Evolutionary conservation across 2,888 invertebrate species (phyloP), one percentile per base, ranked within the genome.

Genomic region (Leptinotarsa haldemani): DNA sequence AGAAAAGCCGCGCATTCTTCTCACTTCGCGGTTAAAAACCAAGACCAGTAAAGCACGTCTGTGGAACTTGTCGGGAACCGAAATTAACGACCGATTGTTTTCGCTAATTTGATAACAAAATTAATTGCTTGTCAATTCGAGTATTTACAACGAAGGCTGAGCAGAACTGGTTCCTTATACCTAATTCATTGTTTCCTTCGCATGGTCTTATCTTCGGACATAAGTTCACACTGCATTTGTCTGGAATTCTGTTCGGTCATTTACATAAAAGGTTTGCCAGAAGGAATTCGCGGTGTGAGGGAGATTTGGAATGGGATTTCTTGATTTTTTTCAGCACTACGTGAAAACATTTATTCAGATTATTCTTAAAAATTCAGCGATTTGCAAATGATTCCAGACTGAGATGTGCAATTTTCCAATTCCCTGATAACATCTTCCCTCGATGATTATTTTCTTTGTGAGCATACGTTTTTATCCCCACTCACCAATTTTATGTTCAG

Each of bases 71-170:
- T 81, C 81, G 65, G 73, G 74, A 48, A 73, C 69, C 63, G 72
- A 80, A 82, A 83, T 82, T 82, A 83, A 84, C 82, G 82, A 81
- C 83, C 83, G 85, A 86, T 86, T 84, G 84, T 83, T 84, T 83
- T 82, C 81, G 83, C 85, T 86, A 86, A 86, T 86, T 86, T 86
- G 86, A 86, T 86, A 86, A 86, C 82, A 80, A 84, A 86, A 86
- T 86, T 86, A 86, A 86, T 85, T 85, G 85, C 84, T 85, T 85
- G 86, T 84, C 85, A 83, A 84, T 84, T 81, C 82, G 77, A 80
- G 82, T 83, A 84, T 85, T 85, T 85, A 85, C 85, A 84, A 84
- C 84, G 82, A 84, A 84, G 83, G 77, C 81, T 70, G 78, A 73
- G 76, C 78, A 48, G 52, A 70, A 66, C 74, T 74, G 71, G 71